Base-by-base conservation (phyloP, 37 sponge, comb jelly and placozoan genomes). In the Crambe crambe region DNA sequence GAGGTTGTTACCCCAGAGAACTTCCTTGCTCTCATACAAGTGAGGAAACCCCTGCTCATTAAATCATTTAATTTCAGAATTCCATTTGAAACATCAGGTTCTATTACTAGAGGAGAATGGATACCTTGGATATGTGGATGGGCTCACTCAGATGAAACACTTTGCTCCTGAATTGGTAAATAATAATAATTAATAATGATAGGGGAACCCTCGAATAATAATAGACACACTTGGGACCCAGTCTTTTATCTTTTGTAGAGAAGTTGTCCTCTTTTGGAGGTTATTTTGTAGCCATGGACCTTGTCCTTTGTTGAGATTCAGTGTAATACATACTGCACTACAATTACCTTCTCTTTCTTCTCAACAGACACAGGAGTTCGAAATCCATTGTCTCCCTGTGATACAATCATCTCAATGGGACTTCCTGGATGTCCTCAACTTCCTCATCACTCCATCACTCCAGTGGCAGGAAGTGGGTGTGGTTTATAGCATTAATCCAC, bases 41-140 rank as follows among this genome's bases (percentile, higher is more conserved):
- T 80, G n/a, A n/a, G n/a, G n/a, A n/a, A n/a, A n/a, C n/a, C n/a
- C n/a, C n/a, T n/a, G n/a, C n/a, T n/a, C n/a, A n/a, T n/a, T n/a
- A n/a, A n/a, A n/a, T n/a, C n/a, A n/a, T n/a, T n/a, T n/a, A n/a
- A n/a, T 15, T 26, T 26, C 65, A 63, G 65, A 9, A 29, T 12
- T n/a, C n/a, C n/a, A n/a, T n/a, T n/a, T n/a, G n/a, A n/a, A 20
- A 15, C 18, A 18, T 23, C 72, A 80, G 81, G 81, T 71, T 9
- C 61, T 80, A 6, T 63, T 74, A 15, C 34, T 86, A 58, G 80
- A 73, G 2, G 74, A 86, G 42, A 56, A 71, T 67, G 86, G 80
- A 27, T 80, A 71, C 42, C 69, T 70, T 67, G 80, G 86, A 12
- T 86, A 80, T 57, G 57, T 86, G 59, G 80, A 79, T 22, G 75